Base-by-base conservation (phyloP, 2,113 vertebrate genomes). In the Guaruba guarouba region DNA sequence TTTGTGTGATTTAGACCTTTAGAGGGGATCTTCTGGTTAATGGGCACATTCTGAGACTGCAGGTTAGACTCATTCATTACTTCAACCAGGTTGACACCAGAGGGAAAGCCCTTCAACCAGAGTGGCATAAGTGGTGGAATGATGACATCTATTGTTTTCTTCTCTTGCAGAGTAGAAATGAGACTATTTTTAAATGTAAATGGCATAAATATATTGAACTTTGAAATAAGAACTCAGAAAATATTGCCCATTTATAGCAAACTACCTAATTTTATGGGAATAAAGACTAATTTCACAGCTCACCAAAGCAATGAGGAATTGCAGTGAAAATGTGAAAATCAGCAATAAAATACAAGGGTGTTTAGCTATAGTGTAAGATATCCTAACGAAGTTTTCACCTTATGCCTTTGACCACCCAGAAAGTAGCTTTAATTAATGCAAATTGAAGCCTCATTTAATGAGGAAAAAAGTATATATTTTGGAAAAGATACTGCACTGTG, bases 281-380 rank as follows among this genome's bases (percentile, higher is more conserved):
- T n/a, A 68, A 29, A 80, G 52, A 94, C 37, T 52, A 86, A 95
- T 90, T 92, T 96, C 78, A 94, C 37, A 94, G 41, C 28, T 25
- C 33, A 95, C 79, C 29, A 81, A 92, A 91, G 33, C 31, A 95
- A 67, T 73, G 28, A 95, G 13, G 55, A 95, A 90, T 61, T 31
- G 23, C 43, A 94, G 57, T 59, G 18, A 93, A 97, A 97, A 94
- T 82, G 43, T 35, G 82, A 83, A 94, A 92, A 96, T 88, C 66
- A 81, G 55, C 39, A 93, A 86, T 82, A 92, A 91, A 96, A 84
- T 35, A 86, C 46, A 48, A 68, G 84, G 31, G 7, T 75, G 55
- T 77, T 83, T 54, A 68, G 35, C n/a, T 82, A 25, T 8, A 86
- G 48, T 35, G 16, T 41, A 84, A 94, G 94, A 84, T 52, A 81